phyloP scores from a whole-genome alignment of 2,113 vertebrate species.

The pig (Sus scrofa) region DNA sequence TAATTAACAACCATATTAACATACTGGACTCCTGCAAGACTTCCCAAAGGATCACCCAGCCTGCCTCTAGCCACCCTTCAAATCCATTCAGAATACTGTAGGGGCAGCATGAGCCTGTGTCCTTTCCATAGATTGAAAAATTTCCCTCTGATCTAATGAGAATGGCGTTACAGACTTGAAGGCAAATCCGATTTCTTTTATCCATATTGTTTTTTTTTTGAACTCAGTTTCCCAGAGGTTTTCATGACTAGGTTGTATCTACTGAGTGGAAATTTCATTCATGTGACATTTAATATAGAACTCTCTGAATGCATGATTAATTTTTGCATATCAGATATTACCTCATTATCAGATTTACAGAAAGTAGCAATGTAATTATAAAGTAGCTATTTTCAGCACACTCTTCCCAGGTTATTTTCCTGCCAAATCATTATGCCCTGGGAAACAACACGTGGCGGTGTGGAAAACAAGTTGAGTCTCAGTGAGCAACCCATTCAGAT shows the following conservation, averaged over 20 bases:
- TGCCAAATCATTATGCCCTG: constrained; percentile 63
- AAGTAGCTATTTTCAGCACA: constrained; percentile 70
- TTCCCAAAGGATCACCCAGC: not conserved
- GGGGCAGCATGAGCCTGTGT: not conserved
- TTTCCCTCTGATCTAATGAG: not conserved
- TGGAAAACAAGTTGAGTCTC: constrained; percentile 70
- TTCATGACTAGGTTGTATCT: constrained; percentile 54
- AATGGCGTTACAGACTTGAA: not conserved
- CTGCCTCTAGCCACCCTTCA: not conserved
- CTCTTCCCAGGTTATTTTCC: constrained; percentile 66
- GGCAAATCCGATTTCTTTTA: constrained; percentile 27
- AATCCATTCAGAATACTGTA: not conserved
- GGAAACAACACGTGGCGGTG: constrained; percentile 32
- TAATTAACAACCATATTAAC: not conserved
- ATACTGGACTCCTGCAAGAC: not conserved
- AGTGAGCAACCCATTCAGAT: constrained; percentile 64
- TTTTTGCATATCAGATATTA: constrained; percentile 73
- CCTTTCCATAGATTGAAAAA: not conserved
- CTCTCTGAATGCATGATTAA: constrained; percentile 73
- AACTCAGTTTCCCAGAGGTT: constrained; percentile 40
- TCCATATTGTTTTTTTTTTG: constrained; percentile 5
- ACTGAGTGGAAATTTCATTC: constrained; percentile 61
- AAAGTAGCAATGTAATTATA: constrained; percentile 71
- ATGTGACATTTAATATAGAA: constrained; percentile 68
- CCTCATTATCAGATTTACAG: constrained; percentile 74